Percentiles rank a stretch among this genome's conserved stretches.
Evolutionary conservation across 2,797 vertebrate genomes (phyloP).

Genomic region (Philypnodon macrostomus): DNA sequence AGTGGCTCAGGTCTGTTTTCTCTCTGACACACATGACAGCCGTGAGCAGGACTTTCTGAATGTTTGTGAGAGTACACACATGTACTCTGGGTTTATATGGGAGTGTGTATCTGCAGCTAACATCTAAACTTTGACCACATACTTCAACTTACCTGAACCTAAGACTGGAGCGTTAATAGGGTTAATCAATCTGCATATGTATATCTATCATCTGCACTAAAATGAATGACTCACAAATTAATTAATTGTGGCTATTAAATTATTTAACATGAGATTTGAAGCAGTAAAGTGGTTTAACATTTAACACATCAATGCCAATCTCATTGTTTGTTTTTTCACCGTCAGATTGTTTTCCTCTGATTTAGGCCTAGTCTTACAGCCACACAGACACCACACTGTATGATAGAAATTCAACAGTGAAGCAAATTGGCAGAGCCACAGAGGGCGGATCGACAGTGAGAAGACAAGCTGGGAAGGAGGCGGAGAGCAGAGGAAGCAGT

Average conservation of each 20-base stretch:
- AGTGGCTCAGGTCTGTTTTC: conserved; percentile 52
- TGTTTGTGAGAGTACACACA: conserved; percentile 15
- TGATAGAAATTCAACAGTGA: conserved; percentile 72
- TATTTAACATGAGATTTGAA: conserved; percentile 25
- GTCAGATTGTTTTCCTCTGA: conserved; percentile 65
- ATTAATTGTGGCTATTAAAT: not conserved
- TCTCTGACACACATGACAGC: conserved; percentile 56
- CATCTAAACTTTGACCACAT: conserved; percentile 21
- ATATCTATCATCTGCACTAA: too few species aligned
- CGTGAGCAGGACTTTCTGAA: conserved; percentile 33
- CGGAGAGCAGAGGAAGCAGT: conserved; percentile 74
- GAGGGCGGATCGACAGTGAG: conserved; percentile 72
- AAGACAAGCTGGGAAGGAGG: conserved; percentile 76
- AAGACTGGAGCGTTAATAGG: not conserved
- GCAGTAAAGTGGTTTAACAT: conserved; percentile 28
- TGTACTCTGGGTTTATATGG: conserved; percentile 8
- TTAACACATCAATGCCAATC: conserved; percentile 40
- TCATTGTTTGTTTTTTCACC: conserved; percentile 47
- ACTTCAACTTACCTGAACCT: not conserved
- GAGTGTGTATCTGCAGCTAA: conserved; percentile 22
- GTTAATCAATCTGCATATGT: not conserved
- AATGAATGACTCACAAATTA: not conserved
- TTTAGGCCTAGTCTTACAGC: conserved; percentile 59
- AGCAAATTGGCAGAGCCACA: conserved; percentile 73
- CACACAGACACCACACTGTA: conserved; percentile 54